These are phyloP conservation scores for Drosophila pallidifrons DNA, from an alignment of 1,140 invertebrate species.

Conservation along the genomic window DNA sequence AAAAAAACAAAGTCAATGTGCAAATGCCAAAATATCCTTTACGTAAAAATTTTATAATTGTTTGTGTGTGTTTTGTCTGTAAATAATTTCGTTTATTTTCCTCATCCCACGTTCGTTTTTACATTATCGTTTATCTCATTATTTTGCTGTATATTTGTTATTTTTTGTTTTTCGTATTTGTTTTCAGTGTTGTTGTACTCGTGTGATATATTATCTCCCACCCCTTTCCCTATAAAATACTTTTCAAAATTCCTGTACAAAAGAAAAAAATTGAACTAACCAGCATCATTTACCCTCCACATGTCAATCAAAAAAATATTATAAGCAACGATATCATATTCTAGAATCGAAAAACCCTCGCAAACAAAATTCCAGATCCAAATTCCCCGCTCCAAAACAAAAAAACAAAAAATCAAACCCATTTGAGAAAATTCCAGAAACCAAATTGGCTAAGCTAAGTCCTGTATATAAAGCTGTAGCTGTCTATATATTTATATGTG, in stretches of 20 bases:
- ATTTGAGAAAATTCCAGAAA: conserved; percentile 41
- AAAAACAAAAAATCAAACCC: neutral
- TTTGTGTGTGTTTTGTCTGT: conserved; percentile 63
- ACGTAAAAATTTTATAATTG: conserved; percentile 43
- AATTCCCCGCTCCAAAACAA: conserved; percentile 1
- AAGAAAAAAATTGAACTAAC: conserved; percentile 14
- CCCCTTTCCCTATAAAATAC: conserved; percentile 3
- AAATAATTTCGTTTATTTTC: conserved; percentile 64
- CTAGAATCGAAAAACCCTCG: conserved; percentile 6
- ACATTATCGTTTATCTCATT: conserved; percentile 45
- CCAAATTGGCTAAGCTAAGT: conserved; percentile 34
- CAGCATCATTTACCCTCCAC: neutral
- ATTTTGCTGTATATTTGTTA: conserved; percentile 59
- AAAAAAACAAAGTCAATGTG: conserved; percentile 58
- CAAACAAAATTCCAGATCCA: conserved; percentile 18
- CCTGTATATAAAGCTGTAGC: conserved; percentile 40
- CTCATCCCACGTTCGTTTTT: conserved; percentile 42
- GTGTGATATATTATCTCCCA: conserved; percentile 5
- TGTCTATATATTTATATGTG: conserved; percentile 30
- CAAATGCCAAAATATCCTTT: conserved; percentile 29
- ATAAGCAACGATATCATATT: conserved; percentile 32
- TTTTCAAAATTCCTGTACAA: conserved; percentile 30
- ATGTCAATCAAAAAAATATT: conserved; percentile 1
- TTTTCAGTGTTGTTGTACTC: conserved; percentile 77
- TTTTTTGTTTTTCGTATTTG: conserved; percentile 60